Base-by-base conservation (phyloP, 2,888 invertebrate species). In the Drosophila monieri region DNA sequence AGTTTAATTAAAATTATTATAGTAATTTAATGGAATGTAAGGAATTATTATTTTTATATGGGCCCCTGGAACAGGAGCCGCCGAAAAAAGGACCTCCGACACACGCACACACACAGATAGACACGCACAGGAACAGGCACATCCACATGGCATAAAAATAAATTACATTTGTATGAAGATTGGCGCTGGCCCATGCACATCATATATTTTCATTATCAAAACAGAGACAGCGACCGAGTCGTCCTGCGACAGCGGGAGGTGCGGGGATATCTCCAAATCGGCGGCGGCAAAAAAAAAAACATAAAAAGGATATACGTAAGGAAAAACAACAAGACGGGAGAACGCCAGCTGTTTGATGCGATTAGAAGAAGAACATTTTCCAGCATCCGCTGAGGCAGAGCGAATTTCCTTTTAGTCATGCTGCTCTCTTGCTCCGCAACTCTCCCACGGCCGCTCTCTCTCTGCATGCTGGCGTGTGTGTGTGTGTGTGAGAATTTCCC, bases 201-300 rank as follows among this genome's bases (percentile, higher is more conserved):
- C 83, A 88, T 88, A 88, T 85, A 88, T 88, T 88, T 88, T 88
- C 89, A 88, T 88, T 88, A 88, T 85, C 85, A 87, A 80, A 87
- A 85, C 85, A 85, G 74, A 81, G 78, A 80, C 83, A 83, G 61
- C 48, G 32, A 35, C 51, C 32, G 55, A 64, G 57, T 60, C 46
- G 49, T 52, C 46, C 44, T 41, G 25, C 39, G 67, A 48, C 18
- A 23, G 64, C 54, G 61, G 59, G 66, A 35, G 37, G 46, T 37
- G 15, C 21, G 43, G 61, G 37, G 46, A 37, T 37, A 64, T 52
- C 64, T 55, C 47, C 51, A 48, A 65, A 32, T 68, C 46, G 54
- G 49, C 64, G 66, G 74, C 58, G 80, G 41, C 21, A 80, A 74
- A 77, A 78, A 80, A 37, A 23, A 14, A 1, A 49, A 9, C 21